Base-by-base conservation (phyloP, 2,113 vertebrate genomes). In the Vanacampus margaritifer region DNA sequence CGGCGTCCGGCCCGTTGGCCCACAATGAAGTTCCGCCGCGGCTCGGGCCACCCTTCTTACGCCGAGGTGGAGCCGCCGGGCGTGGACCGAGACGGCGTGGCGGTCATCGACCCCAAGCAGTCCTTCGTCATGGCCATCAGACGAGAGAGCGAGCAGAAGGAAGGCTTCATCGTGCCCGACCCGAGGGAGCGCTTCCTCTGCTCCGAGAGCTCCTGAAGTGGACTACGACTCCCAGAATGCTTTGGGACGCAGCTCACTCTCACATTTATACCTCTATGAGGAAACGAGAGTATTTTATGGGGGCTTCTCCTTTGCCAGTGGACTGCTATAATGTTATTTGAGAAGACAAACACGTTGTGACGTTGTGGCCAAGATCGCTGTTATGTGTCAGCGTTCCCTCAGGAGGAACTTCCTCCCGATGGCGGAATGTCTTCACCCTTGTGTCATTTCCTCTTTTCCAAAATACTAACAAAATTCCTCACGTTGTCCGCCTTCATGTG, bases 1-100 rank as follows among this genome's bases (percentile, higher is more conserved):
- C 89, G 94, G 72, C 94, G 96, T 11, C 96, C 94, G 7, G 94
- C 94, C 78, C 93, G 90, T 73, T 98, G 96, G 97, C 95, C 97
- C 2, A 93, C 94, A 13, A 94, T 99, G 94, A 96, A 93, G 83
- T 99, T 99, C 83, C 90, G 95, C 58, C 92, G 96, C 75, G 94
- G 96, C 51, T 98, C 95, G 0, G 92, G 95, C 68, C 94, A 93
- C 54, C 96, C 97, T 37, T 93, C 95, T 0, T 99, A 99, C 56
- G 91, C 93, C 1, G 97, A 98, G 89, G 95, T 99, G 78, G 97
- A 98, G 86, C 91, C 92, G 6, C 89, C 92, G 2, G 92, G 93
- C 80, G 85, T 75, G 60, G 96, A 98, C 78, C 95, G 93, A 89
- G 96, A 98, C 88, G 86, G 90, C 65, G 90, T 45, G 0, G 75